A percentile compares a stretch with the other conserved stretches of the same genome.
phyloP scores from a whole-genome alignment of 1,140 invertebrate genomes.

The Lutraria rhynchaena region DNA sequence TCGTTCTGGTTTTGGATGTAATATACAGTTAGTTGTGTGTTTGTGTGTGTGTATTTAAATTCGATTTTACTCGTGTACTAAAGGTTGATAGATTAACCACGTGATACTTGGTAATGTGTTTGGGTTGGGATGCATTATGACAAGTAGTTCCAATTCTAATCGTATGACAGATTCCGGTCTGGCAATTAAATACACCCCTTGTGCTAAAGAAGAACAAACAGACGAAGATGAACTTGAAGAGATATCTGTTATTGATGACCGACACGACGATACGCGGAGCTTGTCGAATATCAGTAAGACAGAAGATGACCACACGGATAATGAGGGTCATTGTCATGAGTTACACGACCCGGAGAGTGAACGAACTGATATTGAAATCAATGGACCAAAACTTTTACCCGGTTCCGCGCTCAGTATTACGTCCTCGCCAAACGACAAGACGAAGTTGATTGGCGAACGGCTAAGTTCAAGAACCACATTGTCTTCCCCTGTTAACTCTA shows the following conservation, averaged over 20 bases:
- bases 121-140: conserved; percentile 53
- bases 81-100: not conserved
- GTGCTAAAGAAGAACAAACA: conserved; percentile 68
- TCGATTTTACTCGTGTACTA: not conserved
- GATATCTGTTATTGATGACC: conserved; percentile 87
- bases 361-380: conserved; percentile 83
- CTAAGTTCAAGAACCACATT: conserved; percentile 77
- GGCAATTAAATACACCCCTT: conserved; percentile 83
- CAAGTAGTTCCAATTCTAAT: conserved; percentile 54
- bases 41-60: not conserved
- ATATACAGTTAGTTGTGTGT: no score
- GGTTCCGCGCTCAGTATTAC: conserved; percentile 80
- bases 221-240: conserved; percentile 88
- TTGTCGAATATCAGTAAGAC: conserved; percentile 89
- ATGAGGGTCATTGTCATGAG: conserved; percentile 46
- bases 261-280: conserved; percentile 85
- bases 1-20: not conserved
- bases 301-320: conserved; percentile 52
- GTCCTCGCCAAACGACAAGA: conserved; percentile 83
- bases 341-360: conserved; percentile 74
- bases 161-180: conserved; percentile 66
- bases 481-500: conserved; percentile 77
- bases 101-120: not conserved
- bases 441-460: conserved; percentile 79
- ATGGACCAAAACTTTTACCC: conserved; percentile 87